These are phyloP conservation scores for Argya squamiceps DNA, from an alignment of 2,797 vertebrate genomes.

Conservation along the genomic window DNA sequence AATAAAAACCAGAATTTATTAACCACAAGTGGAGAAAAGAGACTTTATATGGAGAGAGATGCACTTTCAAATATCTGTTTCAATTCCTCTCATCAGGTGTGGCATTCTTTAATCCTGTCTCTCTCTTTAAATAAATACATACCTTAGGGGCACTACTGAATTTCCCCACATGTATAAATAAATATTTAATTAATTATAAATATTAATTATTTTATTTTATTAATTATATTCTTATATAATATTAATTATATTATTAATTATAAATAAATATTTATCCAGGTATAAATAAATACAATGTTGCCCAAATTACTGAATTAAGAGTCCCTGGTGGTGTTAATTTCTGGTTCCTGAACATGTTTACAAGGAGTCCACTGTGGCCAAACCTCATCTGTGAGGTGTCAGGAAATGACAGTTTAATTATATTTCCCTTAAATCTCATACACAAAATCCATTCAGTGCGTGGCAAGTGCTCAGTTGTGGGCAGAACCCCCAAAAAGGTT, in stretches of 20 bases:
- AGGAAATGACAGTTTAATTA: conserved; percentile 12
- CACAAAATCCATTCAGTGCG: not conserved
- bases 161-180: not conserved
- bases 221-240: too few species aligned
- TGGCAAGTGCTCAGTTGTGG: not conserved
- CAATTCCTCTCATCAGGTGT: not conserved
- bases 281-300: rapidly evolving
- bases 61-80: not conserved
- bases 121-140: not conserved
- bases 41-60: rapidly evolving
- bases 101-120: not conserved
- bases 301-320: not conserved
- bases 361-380: not conserved
- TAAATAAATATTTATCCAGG: not conserved
- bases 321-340: not conserved
- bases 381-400: not conserved
- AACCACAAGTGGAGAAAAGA: not conserved
- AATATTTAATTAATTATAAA: too few species aligned
- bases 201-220: too few species aligned
- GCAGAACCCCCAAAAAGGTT: not conserved
- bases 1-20: not conserved
- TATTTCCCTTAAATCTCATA: not conserved
- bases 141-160: not conserved
- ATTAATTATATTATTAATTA: too few species aligned
- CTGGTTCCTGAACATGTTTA: not conserved